Evolutionary conservation across 2,888 invertebrate species (phyloP), one percentile per base, ranked within the genome.

Genomic region (Hydriomena furcata): DNA sequence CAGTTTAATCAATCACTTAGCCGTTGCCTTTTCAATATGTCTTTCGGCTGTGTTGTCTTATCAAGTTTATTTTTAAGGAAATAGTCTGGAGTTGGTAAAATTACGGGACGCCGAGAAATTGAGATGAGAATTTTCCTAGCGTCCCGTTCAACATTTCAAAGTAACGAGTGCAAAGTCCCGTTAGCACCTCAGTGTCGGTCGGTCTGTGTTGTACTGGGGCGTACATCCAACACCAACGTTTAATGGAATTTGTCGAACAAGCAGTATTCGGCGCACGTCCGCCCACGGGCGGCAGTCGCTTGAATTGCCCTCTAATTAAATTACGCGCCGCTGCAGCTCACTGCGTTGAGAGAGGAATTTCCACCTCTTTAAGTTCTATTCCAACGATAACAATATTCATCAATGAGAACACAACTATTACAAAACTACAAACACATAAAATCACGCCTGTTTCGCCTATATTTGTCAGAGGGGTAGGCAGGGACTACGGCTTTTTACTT

Each of bases 251-350:
- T 79, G 76, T 72, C 64, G 71, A 72, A 71, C 71, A 65, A 66
- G 64, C 55, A 65, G 79, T 77, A 84, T 87, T 79, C 86, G 68
- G 68, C 73, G 81, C 87, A 88, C 88, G 88, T 84, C 72, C 76
- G 62, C 71, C 71, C 58, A 66, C 30, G 7, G 23, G 65, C 65
- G 66, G 63, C 76, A 66, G 69, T 70, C 70, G 71, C 69, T 75
- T 71, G 76, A 84, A 85, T 84, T 85, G 79, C 73, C 76, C 66
- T 72, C 80, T 85, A 86, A 88, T 87, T 83, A 78, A 84, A 85
- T 87, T 82, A 83, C 79, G 65, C 63, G 66, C 67, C 62, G 62
- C 63, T 76, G 80, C 80, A 79, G 71, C 68, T 35, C 68, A 60
- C 63, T 53, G 60, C 65, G 61, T 42, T 50, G 55, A 66, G 64